Evolutionary conservation across 2,113 vertebrate species (phyloP).

Genomic region (Notechis scutatus): DNA sequence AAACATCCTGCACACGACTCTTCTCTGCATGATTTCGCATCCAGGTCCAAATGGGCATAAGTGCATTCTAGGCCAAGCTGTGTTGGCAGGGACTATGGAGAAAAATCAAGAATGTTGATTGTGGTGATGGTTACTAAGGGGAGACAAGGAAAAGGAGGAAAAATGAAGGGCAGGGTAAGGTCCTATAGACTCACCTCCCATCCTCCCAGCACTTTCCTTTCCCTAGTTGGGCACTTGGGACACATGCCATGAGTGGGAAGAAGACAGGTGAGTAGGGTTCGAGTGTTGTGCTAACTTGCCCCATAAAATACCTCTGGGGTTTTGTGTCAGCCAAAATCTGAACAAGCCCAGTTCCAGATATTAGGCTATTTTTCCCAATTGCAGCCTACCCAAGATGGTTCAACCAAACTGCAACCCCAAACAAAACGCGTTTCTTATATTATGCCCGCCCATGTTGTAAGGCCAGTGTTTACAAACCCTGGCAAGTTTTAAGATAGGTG

Average conservation of each 20-base stretch:
- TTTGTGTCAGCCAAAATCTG: neutral
- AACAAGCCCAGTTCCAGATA: neutral
- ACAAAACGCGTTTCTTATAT: neutral
- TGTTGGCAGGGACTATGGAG: neutral
- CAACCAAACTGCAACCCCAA: neutral
- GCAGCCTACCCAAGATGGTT: neutral
- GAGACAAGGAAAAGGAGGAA: neutral
- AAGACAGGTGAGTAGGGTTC: neutral
- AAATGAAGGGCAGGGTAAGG: neutral
- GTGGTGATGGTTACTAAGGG: neutral
- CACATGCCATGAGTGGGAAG: neutral
- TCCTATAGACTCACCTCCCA: neutral
- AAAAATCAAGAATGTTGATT: neutral
- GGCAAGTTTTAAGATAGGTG: neutral
- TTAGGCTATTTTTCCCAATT: neutral
- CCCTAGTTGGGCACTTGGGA: neutral
- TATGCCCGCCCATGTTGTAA: neutral
- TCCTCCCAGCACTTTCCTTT: neutral
- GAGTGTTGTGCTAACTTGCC: neutral
- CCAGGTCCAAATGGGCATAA: neutral
- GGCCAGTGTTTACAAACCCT: neutral
- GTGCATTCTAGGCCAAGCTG: neutral
- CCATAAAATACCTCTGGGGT: neutral
- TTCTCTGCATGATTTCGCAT: neutral
- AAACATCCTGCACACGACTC: neutral